A percentile compares a stretch with the other conserved stretches of the same genome.
Evolutionary conservation across 2,113 vertebrate genomes (phyloP).

Genomic region (Ceyx melanurus): DNA sequence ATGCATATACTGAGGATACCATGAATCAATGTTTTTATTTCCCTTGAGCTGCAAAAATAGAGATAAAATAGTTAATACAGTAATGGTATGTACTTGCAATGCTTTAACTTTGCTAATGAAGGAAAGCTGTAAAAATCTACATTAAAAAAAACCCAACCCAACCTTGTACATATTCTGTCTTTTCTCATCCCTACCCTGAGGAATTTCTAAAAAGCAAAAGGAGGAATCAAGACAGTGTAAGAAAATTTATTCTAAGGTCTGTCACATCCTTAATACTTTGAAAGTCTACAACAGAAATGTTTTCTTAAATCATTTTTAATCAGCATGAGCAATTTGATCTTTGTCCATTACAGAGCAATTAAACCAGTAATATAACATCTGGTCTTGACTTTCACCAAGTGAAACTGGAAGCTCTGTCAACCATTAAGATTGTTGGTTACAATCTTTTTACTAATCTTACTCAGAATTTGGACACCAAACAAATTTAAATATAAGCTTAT

Average conservation of each 20-base stretch:
- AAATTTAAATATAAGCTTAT: neutral
- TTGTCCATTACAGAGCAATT: neutral
- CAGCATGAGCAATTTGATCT: neutral
- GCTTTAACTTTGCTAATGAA: neutral
- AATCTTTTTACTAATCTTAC: neutral
- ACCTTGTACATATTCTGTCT: neutral
- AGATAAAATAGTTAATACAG: neutral
- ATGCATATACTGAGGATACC: neutral
- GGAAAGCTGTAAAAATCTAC: neutral
- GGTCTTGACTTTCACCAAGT: neutral
- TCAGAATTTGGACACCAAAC: neutral
- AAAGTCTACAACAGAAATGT: neutral
- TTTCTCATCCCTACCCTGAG: fast-evolving
- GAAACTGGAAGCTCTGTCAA: neutral
- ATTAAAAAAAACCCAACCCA: neutral
- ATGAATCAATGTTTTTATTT: neutral
- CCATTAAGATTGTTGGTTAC: neutral
- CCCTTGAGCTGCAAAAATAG: neutral
- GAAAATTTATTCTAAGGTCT: neutral
- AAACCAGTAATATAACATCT: neutral
- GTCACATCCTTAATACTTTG: neutral
- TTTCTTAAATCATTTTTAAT: neutral
- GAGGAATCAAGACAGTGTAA: neutral
- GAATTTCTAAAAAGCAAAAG: neutral
- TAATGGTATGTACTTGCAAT: neutral